Evolutionary conservation across 2,888 invertebrate genomes (phyloP).

Genomic region (Cinara cedri): DNA sequence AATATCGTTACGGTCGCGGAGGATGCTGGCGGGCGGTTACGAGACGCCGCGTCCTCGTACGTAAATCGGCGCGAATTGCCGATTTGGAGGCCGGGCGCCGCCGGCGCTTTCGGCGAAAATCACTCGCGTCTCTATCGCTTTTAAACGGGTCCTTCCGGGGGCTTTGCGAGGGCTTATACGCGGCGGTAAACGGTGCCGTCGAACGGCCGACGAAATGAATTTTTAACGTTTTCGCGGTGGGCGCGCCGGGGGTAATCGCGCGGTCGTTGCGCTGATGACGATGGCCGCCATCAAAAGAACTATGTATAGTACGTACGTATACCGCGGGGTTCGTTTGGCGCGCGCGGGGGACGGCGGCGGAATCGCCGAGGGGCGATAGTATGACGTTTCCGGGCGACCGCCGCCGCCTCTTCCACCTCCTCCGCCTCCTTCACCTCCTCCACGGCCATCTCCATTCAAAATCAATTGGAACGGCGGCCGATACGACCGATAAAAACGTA

Average conservation of each 20-base stretch:
- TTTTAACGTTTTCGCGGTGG: constrained; percentile 41
- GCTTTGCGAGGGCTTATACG: constrained; percentile 35
- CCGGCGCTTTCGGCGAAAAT: constrained; percentile 26
- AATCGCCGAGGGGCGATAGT: neutral
- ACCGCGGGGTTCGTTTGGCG: neutral
- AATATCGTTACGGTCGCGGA: too few species aligned
- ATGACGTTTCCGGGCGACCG: neutral
- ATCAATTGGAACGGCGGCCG: constrained; percentile 23
- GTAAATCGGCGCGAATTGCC: neutral
- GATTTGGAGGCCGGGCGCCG: constrained; percentile 13
- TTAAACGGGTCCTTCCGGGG: constrained; percentile 41
- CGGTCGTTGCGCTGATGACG: constrained; percentile 30
- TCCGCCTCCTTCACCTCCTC: too few species aligned
- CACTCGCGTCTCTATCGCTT: constrained; percentile 1
- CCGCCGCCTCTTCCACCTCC: neutral
- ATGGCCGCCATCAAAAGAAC: constrained; percentile 33
- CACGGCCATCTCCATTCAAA: neutral
- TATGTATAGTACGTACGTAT: neutral
- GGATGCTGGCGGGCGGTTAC: too few species aligned
- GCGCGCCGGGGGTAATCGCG: constrained; percentile 28
- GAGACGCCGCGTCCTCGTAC: neutral
- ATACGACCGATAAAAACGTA: constrained; percentile 21
- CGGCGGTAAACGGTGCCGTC: neutral
- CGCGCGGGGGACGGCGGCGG: neutral
- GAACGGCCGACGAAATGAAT: constrained; percentile 50